Conservation (phyloP, 2,797 vertebrate genomes). For the Anabas testudineus region DNA sequence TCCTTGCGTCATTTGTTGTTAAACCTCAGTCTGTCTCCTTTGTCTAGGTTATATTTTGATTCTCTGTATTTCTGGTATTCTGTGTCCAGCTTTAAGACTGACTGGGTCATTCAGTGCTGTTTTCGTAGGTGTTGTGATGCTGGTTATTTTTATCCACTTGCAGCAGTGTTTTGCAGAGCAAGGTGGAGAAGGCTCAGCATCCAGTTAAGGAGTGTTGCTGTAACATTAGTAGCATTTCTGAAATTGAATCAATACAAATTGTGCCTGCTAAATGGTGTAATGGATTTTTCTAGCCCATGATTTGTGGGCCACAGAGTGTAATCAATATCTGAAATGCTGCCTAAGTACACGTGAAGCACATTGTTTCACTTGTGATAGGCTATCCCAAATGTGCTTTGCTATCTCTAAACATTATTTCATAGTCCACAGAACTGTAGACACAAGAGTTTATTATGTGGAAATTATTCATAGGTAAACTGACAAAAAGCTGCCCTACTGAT, state of each 20-base stretch:
- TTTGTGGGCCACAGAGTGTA: slow-evolving; percentile 70
- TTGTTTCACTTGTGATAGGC: slow-evolving; percentile 70
- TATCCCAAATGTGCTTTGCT: slow-evolving; percentile 50
- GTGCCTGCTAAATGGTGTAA: slow-evolving; percentile 84
- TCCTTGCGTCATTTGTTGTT: background rate
- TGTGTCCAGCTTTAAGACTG: slow-evolving; percentile 42
- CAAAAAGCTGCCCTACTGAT: background rate
- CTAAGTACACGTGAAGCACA: slow-evolving; percentile 81
- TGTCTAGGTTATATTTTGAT: slow-evolving; percentile 9
- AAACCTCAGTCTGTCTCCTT: background rate
- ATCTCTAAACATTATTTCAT: slow-evolving; percentile 48
- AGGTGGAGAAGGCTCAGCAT: slow-evolving; percentile 70
- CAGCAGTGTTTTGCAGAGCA: slow-evolving; percentile 60
- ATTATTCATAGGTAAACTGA: slow-evolving; percentile 26
- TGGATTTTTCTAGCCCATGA: slow-evolving; percentile 81
- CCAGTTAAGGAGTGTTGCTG: slow-evolving; percentile 71
- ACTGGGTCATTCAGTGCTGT: slow-evolving; percentile 54
- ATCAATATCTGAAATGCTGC: slow-evolving; percentile 85
- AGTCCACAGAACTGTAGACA: slow-evolving; percentile 17
- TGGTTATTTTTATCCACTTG: slow-evolving; percentile 70
- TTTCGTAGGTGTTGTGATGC: slow-evolving; percentile 64
- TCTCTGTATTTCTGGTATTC: background rate
- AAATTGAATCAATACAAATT: slow-evolving; percentile 81
- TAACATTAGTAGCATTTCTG: slow-evolving; percentile 80
- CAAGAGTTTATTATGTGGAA: slow-evolving; percentile 18